These are phyloP conservation scores for Standfussiana lucernea DNA, from an alignment of 2,888 invertebrate species.

Conservation along the genomic window DNA sequence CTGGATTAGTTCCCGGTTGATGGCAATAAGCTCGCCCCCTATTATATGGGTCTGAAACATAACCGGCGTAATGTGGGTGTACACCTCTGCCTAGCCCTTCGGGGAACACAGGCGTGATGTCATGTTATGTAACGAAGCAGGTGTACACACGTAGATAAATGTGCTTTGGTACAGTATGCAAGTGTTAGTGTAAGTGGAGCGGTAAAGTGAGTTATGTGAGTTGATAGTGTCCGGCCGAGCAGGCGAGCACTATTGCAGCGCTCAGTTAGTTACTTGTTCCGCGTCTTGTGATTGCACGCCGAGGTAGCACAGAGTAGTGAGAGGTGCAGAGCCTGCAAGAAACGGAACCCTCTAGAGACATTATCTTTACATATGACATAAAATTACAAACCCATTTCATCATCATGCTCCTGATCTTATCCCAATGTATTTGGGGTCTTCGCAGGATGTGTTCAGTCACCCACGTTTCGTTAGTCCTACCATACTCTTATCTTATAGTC, in stretches of 20 bases:
- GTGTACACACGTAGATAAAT: background rate
- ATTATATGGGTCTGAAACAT: background rate
- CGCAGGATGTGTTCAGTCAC: background rate
- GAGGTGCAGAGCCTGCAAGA: constrained; percentile 16
- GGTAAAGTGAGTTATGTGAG: constrained; percentile 62
- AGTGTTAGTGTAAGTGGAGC: constrained; percentile 28
- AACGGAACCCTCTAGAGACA: background rate
- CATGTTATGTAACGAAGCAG: background rate
- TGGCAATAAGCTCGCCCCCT: background rate
- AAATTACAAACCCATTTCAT: background rate
- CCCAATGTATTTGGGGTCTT: background rate
- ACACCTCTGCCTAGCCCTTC: background rate
- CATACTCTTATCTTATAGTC: no score
- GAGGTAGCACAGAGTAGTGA: constrained; percentile 60
- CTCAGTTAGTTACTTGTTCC: constrained; percentile 70
- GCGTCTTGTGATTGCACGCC: constrained; percentile 66
- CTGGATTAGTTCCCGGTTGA: no score
- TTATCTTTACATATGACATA: background rate
- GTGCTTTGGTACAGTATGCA: constrained; percentile 2
- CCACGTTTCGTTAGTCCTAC: background rate
- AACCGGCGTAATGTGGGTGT: background rate
- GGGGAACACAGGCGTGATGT: background rate
- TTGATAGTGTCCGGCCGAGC: constrained; percentile 52
- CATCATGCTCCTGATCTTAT: no score
- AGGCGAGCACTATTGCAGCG: constrained; percentile 57